phyloP scores from a whole-genome alignment of 2,113 vertebrate species.

The Regulus satrapa region DNA sequence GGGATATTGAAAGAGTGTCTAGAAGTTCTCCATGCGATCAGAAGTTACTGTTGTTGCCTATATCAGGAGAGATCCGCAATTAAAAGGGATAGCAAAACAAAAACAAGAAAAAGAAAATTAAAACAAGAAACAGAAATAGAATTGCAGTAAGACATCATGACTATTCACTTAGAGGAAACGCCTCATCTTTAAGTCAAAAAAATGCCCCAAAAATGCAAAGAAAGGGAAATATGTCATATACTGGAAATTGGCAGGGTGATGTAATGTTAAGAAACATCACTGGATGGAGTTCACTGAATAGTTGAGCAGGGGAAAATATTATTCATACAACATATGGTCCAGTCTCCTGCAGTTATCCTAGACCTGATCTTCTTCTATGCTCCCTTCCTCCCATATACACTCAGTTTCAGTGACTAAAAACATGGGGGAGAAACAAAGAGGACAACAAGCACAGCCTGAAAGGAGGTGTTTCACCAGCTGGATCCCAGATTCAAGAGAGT shows the following conservation, averaged over 20 bases:
- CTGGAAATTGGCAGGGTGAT: neutral
- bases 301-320: rapidly evolving
- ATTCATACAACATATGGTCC: neutral
- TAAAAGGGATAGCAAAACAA: neutral
- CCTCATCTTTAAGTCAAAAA: neutral
- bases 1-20: neutral
- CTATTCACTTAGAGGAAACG: neutral
- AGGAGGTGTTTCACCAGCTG: neutral
- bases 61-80: neutral
- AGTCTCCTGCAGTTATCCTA: neutral
- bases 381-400: neutral
- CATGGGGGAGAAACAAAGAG: rapidly evolving
- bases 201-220: neutral
- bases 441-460: neutral
- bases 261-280: neutral
- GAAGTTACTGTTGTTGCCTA: neutral
- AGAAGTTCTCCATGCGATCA: neutral
- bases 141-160: neutral
- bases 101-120: neutral
- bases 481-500: neutral
- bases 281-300: neutral
- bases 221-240: neutral
- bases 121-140: neutral
- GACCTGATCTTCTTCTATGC: neutral
- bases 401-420: neutral